Evolutionary conservation across 2,888 invertebrate species (phyloP).

Genomic region (Bimastos eiseni): DNA sequence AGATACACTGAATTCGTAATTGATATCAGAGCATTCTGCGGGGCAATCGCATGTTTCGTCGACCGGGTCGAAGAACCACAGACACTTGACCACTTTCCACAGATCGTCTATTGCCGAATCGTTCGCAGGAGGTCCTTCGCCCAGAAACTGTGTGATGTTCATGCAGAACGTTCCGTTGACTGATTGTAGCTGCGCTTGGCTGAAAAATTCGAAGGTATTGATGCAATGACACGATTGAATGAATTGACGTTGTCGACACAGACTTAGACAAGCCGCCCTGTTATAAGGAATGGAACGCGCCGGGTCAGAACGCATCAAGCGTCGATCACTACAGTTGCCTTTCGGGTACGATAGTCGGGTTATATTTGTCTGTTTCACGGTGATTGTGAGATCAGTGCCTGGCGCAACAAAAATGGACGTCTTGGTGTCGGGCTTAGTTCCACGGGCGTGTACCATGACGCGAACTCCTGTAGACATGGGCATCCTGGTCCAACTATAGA

Average conservation of each 20-base stretch:
- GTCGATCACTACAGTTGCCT: background rate
- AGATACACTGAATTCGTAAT: background rate
- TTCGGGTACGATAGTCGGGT: background rate
- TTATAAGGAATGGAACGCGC: background rate
- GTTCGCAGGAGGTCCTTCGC: background rate
- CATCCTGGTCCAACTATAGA: conserved; percentile 16
- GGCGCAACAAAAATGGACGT: conserved; percentile 9
- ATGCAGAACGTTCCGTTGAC: background rate
- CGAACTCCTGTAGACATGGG: background rate
- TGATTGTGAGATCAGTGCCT: background rate
- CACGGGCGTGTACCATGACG: background rate
- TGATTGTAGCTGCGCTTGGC: background rate
- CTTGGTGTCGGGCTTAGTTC: background rate
- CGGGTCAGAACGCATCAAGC: background rate
- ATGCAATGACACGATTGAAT: background rate
- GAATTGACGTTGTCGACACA: background rate
- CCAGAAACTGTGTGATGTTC: background rate
- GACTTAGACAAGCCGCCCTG: background rate
- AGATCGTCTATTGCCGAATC: background rate
- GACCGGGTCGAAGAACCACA: background rate
- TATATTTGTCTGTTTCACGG: conserved; percentile 1
- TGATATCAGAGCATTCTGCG: background rate
- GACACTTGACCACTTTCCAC: background rate
- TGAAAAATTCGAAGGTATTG: background rate
- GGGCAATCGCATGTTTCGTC: conserved; percentile 21